Percentiles rank a stretch among this genome's conserved stretches.
These are phyloP conservation scores for Chrysochloris asiatica DNA, from an alignment of 2,113 vertebrate genomes.

Conservation along the genomic window DNA sequence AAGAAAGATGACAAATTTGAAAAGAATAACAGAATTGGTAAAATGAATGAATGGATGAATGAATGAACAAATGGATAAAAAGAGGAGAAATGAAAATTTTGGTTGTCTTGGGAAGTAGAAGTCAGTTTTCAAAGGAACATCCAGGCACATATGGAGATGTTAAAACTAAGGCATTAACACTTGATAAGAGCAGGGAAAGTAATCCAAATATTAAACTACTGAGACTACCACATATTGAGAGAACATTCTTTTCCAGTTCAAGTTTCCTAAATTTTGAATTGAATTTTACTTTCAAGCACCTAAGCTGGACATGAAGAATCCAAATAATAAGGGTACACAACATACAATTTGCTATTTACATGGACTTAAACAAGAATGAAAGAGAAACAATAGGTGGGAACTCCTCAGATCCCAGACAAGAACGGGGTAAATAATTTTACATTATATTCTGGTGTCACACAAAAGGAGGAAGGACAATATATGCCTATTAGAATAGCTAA, in stretches of 20 bases:
- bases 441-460: background rate
- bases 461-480: rapidly evolving
- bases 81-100: background rate
- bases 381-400: background rate
- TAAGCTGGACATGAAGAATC: background rate
- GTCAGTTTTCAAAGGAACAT: background rate
- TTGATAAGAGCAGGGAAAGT: background rate
- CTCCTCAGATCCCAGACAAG: background rate
- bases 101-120: no score
- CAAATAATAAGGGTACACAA: no score
- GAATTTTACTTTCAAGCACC: background rate
- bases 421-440: background rate
- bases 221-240: background rate
- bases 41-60: no score
- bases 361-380: background rate
- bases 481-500: background rate
- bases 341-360: background rate
- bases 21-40: background rate
- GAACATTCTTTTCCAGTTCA: background rate
- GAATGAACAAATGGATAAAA: background rate
- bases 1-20: background rate
- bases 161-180: no score
- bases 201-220: background rate
- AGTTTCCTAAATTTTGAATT: background rate
- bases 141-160: background rate